Evolutionary conservation across 2,113 vertebrate species (phyloP), one percentile per base, ranked within the genome.

Genomic region (Mormyrus iriodes): DNA sequence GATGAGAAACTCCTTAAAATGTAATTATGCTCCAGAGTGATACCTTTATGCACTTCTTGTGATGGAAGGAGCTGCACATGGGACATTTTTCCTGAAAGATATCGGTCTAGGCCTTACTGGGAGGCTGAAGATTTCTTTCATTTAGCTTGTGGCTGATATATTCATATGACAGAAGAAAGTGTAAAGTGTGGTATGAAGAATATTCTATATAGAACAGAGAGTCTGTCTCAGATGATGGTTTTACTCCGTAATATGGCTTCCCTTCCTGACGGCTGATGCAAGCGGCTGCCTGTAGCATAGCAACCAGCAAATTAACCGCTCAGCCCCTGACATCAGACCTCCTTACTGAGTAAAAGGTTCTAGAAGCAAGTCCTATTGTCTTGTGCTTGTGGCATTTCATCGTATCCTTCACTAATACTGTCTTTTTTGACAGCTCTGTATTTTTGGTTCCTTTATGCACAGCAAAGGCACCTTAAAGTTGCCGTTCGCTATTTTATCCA

Each of bases 21-120:
- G 15, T 85, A 31, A 69, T 90, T 44, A 89, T 85, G 65, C 88
- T 69, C 79, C 51, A 69, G 51, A 84, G 86, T 88, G 58, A 89
- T 90, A 89, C 27, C n/a, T n/a, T n/a, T n/a, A 49, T 86, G 52
- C 85, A 53, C 24, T 46, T 88, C 46, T 51, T 24, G 12, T 51
- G 84, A 85, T 82, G n/a, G 24, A 86, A 86, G n/a, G n/a, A 1
- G 2, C 44, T 27, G 9, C 8, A 35, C 13, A 53, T 5, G 13
- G 48, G 39, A 53, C 17, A 52, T 31, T 17, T 86, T 53, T 86
- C 51, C 85, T 86, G 51, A 86, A 86, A 86, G 85, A 86, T 55
- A 86, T 51, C 31, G 21, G 51, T 51, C 48, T 53, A 35, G 19
- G 51, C 15, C 17, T 86, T 86, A 19, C n/a, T 35, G 27, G n/a